Base-by-base conservation (phyloP, 2,888 invertebrate species). In the Trichacis sp. region DNA sequence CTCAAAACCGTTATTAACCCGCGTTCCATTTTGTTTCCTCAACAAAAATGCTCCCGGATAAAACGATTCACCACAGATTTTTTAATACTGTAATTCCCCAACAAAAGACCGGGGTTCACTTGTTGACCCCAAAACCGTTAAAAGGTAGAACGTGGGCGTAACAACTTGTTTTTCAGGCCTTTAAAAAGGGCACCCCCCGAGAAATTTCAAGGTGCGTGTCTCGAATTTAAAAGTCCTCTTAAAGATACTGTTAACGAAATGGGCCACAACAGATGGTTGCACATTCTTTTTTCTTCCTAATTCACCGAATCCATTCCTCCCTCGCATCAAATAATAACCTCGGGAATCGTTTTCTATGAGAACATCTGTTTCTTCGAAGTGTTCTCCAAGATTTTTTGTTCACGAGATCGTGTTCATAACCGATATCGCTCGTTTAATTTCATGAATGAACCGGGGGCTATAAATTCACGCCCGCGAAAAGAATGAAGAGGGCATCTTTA, bases 181-280 rank as follows among this genome's bases (percentile, higher is more conserved):
- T 15, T 40, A 12, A 40, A 40, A 14, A 12, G 15, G 12, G 40
- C 4, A 2, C 40, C 40, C 14, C 4, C 14, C 2, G 12, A 15
- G 15, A 15, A 40, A 40, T 40, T 40, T 40, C 40, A 40, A 40
- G 45, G 45, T 45, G 19, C 45, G 45, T 45, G 45, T 45, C 45
- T 45, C 20, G 45, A 18, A 45, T 45, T 45, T 20, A 45, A 40
- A 40, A 45, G 20, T 18, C 45, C 45, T 45, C 45, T 45, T 45
- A 45, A 45, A 45, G 45, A 45, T 20, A 20, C 19, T 20, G 5
- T n/a, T 20, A 20, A 11, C 19, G 19, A 45, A 45, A 45, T 45
- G 19, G 18, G 40, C 14, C 40, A 45, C 19, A 45, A 45, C 45
- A 45, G 45, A 45, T 45, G 45, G 42, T 20, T 5, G 8, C 9